Conservation (phyloP, 2,888 invertebrate genomes). For the Synanthedon andrenaeformis region DNA sequence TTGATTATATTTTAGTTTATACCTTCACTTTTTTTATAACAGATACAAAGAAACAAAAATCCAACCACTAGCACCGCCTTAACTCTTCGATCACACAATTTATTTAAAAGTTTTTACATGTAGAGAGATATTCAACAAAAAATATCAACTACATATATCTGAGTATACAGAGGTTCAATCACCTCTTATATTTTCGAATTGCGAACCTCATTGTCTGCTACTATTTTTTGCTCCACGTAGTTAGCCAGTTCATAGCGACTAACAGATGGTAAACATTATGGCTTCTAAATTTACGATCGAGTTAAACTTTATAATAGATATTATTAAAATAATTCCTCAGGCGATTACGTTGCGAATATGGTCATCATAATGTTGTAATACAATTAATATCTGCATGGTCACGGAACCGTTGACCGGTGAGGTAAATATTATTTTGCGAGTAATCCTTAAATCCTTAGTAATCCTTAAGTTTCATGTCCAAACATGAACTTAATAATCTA, state of each 20-base stretch:
- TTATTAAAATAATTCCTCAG: too few species aligned
- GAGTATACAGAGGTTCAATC: constrained; percentile 43
- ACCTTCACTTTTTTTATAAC: background rate
- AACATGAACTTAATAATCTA: too few species aligned
- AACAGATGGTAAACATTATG: constrained; percentile 27
- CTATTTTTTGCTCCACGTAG: constrained; percentile 58
- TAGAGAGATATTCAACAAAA: constrained; percentile 44
- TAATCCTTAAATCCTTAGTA: too few species aligned
- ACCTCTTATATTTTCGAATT: constrained; percentile 58
- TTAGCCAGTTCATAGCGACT: constrained; percentile 47
- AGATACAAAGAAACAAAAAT: too few species aligned
- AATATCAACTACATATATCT: constrained; percentile 40
- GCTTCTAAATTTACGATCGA: background rate
- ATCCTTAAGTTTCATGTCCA: too few species aligned
- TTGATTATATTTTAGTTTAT: background rate
- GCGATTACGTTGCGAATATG: too few species aligned
- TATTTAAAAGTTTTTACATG: constrained; percentile 34
- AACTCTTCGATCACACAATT: constrained; percentile 20
- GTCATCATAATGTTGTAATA: too few species aligned
- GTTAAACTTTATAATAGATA: too few species aligned
- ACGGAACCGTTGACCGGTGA: too few species aligned
- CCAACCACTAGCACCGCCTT: constrained; percentile 24
- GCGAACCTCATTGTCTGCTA: constrained; percentile 60
- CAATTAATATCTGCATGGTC: too few species aligned
- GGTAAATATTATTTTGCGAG: too few species aligned